Evolutionary conservation across 2,797 vertebrate species (phyloP), one percentile per base, ranked within the genome.

Genomic region (Poeciliopsis infans): DNA sequence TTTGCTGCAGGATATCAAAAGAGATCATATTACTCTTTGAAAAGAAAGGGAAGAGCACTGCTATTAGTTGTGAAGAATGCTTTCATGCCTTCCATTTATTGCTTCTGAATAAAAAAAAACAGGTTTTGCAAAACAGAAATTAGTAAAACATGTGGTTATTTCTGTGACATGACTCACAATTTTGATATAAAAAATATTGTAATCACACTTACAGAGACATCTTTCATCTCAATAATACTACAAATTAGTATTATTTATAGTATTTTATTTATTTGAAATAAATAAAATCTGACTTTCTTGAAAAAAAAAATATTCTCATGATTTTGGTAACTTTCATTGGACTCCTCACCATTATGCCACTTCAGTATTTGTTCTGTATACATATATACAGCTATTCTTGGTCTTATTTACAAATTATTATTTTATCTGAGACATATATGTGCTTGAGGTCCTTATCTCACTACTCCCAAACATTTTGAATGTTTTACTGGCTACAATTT

Each of bases 41-140:
- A 90, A 89, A 84, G 81, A 84, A 75, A 83, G 59, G 39, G 79
- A 79, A 85, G 70, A 83, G 59, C 69, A 75, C 76, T 85, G n/a
- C 87, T 92, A 89, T 86, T 90, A 81, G 39, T 72, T 87, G 83
- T 87, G 75, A 82, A 91, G 77, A 91, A 90, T 86, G 76, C 89
- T 85, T 90, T 87, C 79, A 88, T 80, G 85, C 79, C 81, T 89
- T 87, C 90, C 87, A 76, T 84, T 88, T 88, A 88, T 90, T 88
- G 77, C 80, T 84, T 80, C 86, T 87, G 84, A 90, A 91, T 88
- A 89, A 81, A 81, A 83, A 76, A 51, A 7, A 23, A 23, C 70
- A 2, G 80, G 79, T 84, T 88, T 92, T 89, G 86, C 83, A 81
- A 46, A 45, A 76, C 33, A 77, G 47, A 77, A 87, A 91, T 88